Conservation (phyloP, 2,888 invertebrate genomes). For the Pandemis heparana region DNA sequence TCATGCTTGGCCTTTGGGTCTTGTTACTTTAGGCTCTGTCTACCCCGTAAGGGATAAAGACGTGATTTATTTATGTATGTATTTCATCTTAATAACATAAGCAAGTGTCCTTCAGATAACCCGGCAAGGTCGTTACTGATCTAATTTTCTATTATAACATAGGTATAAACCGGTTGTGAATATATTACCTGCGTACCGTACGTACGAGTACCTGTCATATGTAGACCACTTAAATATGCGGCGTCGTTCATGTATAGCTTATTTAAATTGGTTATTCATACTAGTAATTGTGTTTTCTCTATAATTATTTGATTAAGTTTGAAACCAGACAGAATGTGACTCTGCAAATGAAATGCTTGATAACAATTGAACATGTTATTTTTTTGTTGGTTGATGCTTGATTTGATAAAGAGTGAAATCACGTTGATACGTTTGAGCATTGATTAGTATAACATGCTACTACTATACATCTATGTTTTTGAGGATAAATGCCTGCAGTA, state of each 20-base stretch:
- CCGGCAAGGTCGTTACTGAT: constrained; percentile 6
- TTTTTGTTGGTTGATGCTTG: background rate
- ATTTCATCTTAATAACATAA: constrained; percentile 14
- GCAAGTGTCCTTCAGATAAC: constrained; percentile 5
- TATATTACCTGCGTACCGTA: constrained; percentile 22
- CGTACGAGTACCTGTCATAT: background rate
- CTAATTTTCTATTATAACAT: constrained; percentile 7
- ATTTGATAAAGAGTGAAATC: background rate
- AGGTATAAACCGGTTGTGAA: constrained; percentile 18
- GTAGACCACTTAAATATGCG: constrained; percentile 14
- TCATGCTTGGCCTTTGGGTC: too few relatives aligned
- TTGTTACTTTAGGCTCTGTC: too few relatives aligned
- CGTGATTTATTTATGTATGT: too few relatives aligned
- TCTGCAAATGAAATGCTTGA: background rate
- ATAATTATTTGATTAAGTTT: background rate
- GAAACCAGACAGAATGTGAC: background rate
- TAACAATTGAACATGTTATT: background rate
- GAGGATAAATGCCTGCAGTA: too few relatives aligned
- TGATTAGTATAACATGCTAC: too few relatives aligned
- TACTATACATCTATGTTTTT: too few relatives aligned
- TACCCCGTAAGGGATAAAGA: too few relatives aligned
- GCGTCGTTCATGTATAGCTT: background rate
- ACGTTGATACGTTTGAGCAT: too few relatives aligned
- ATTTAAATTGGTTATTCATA: constrained; percentile 18
- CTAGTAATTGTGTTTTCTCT: constrained; percentile 13